Conservation (phyloP, 2,113 vertebrate genomes). For the Ptilorrhoa leucosticta region DNA sequence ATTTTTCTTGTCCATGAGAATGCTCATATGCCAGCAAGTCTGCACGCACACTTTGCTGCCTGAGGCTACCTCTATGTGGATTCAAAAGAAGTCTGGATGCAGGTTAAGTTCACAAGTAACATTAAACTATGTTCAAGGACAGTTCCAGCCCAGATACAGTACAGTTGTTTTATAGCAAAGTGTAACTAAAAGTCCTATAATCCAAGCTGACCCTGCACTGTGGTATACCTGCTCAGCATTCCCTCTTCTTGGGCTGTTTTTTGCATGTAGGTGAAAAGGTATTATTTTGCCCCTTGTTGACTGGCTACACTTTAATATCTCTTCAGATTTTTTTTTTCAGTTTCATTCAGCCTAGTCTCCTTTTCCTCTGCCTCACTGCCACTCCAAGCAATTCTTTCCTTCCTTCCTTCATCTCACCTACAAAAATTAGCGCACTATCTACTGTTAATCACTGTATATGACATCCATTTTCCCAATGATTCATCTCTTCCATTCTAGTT, state of each 20-base stretch:
- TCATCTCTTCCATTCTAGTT: neutral
- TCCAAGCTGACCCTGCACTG: neutral
- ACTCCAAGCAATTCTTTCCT: neutral
- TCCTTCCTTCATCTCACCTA: neutral
- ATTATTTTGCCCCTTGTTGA: neutral
- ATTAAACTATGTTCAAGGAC: neutral
- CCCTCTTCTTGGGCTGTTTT: neutral
- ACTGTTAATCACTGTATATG: neutral
- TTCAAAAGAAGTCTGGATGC: neutral
- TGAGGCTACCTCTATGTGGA: neutral
- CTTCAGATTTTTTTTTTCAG: neutral
- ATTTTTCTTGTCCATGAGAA: neutral
- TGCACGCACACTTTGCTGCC: neutral
- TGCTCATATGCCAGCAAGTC: neutral
- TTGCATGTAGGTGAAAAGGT: rapidly evolving
- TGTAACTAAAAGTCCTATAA: neutral
- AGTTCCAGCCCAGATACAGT: neutral
- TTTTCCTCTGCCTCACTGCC: neutral
- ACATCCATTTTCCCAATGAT: neutral
- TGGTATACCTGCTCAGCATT: neutral
- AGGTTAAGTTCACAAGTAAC: neutral
- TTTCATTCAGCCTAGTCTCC: neutral
- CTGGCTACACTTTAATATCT: neutral
- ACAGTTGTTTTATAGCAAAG: neutral
- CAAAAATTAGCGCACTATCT: neutral